Evolutionary conservation across 2,888 invertebrate genomes (phyloP).

Genomic region (Glyphotaelius pellucidus): DNA sequence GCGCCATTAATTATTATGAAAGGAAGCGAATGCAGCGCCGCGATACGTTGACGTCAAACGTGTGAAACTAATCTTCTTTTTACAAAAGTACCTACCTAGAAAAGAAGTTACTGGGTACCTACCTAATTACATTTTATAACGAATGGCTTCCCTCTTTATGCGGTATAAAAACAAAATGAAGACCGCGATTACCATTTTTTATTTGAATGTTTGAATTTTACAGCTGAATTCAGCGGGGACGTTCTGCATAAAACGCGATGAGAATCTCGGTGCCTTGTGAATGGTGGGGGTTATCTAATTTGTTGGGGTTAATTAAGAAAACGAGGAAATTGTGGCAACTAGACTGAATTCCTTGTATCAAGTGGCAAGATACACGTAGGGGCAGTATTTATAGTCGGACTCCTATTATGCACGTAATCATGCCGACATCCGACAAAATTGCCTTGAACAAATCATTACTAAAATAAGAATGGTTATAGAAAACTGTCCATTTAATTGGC

Average conservation of each 20-base stretch:
- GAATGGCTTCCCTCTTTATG: neutral
- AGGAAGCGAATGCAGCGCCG: neutral
- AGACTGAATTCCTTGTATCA: neutral
- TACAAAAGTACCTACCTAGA: neutral
- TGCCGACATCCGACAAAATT: no score
- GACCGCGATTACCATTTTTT: neutral
- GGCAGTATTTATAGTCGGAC: no score
- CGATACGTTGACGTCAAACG: neutral
- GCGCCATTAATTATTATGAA: neutral
- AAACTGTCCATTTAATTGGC: no score
- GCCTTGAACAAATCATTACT: no score
- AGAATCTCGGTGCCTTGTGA: neutral
- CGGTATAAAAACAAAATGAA: neutral
- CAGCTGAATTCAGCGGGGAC: neutral
- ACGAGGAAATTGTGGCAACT: neutral
- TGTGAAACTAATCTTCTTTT: conserved; percentile 2
- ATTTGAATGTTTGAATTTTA: neutral
- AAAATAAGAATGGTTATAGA: no score
- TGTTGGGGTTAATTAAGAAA: conserved; percentile 2
- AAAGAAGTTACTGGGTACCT: neutral
- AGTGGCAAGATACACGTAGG: neutral
- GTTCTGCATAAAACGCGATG: neutral
- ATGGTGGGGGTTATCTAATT: neutral
- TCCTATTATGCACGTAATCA: no score
- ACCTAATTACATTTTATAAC: neutral